Evolutionary conservation across 30 jellyfish, hydroid and myxozoan genomes (phyloP).

Genomic region (Pseudorhiza aurosa): DNA sequence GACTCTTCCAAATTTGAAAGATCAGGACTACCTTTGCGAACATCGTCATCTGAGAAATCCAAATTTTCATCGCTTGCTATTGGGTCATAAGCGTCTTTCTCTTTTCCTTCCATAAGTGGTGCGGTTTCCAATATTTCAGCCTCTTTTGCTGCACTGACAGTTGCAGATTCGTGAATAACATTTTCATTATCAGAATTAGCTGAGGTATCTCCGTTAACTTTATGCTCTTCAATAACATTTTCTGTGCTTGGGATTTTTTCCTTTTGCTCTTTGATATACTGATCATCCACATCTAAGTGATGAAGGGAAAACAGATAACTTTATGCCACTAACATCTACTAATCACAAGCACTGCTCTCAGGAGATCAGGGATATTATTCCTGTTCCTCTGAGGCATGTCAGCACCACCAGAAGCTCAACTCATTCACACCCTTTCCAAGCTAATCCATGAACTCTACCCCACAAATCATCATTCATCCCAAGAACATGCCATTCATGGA

Average conservation of each 20-base stretch:
- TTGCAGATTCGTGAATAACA: background rate
- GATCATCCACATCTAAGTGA: too few relatives aligned
- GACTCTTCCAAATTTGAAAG: background rate
- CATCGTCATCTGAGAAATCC: background rate
- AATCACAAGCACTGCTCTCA: too few relatives aligned
- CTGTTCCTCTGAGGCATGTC: too few relatives aligned
- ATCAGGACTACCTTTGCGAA: background rate
- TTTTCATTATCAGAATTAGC: background rate
- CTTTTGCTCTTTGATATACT: background rate
- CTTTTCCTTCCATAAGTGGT: background rate
- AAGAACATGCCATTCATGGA: too few relatives aligned
- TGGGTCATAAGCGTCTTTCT: background rate
- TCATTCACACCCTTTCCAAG: too few relatives aligned
- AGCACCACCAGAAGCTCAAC: too few relatives aligned
- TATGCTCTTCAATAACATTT: background rate
- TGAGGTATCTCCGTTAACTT: background rate
- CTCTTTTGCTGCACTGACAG: background rate
- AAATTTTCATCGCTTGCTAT: background rate
- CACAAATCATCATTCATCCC: too few relatives aligned
- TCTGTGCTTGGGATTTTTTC: background rate
- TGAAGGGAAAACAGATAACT: too few relatives aligned
- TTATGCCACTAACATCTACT: too few relatives aligned
- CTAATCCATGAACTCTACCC: too few relatives aligned
- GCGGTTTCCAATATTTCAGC: background rate
- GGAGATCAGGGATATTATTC: too few relatives aligned